Evolutionary conservation across 2,888 invertebrate species (phyloP), one percentile per base, ranked within the genome.

Genomic region (Agrotis exclamationis): DNA sequence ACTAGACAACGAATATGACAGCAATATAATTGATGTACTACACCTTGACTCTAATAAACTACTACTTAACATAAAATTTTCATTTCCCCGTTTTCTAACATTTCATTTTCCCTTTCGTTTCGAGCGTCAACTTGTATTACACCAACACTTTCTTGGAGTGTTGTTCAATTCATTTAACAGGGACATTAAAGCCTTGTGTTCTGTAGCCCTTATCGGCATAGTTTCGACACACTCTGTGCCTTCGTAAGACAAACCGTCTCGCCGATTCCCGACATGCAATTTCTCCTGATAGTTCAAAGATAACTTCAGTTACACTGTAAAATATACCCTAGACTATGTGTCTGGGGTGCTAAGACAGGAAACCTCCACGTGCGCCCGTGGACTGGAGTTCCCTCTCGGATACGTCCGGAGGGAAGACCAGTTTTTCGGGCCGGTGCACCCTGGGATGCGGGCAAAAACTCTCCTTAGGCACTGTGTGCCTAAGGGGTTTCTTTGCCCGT

Each of bases 271-370:
- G 82, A 89, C 91, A 91, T 88, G 89, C 88, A 87, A 89, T 92
- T 91, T 91, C 90, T 89, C 86, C 70, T 86, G 91, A 93, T 92
- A 84, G 83, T 87, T 89, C 84, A 85, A 82, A 88, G 92, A 93
- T 92, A 90, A 85, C 70, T 86, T 85, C 51, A 70, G 72, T 78
- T 76, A 74, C 79, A 76, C 85, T 82, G 84, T 88, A 88, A 88
- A 87, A 86, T 89, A 89, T 67, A 59, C 69, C 63, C 39, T 57
- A 53, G 18, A 51, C 64, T 59, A n/a, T 82, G 86, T 80, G 79
- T 86, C 80, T 58, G 87, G n/a, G n/a, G n/a, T n/a, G n/a, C n/a
- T n/a, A n/a, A n/a, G n/a, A n/a, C n/a, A n/a, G n/a, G n/a, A n/a
- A n/a, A n/a, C n/a, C n/a, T n/a, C n/a, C n/a, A n/a, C n/a, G n/a